phyloP scores from a whole-genome alignment of 1,140 invertebrate species.

The Drosophila teissieri region DNA sequence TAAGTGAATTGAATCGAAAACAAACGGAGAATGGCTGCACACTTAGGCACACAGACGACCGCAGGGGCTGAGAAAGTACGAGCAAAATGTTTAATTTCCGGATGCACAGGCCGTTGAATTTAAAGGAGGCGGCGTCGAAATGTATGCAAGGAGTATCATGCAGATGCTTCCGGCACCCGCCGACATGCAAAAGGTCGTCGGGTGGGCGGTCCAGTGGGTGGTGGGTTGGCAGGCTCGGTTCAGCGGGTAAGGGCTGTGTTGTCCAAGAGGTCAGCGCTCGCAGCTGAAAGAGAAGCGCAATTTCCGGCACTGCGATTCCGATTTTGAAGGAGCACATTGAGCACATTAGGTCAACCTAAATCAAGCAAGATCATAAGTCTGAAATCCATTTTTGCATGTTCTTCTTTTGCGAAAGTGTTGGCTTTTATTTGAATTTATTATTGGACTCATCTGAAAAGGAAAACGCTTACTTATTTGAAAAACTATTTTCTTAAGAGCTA shows the following conservation, averaged over 20 bases:
- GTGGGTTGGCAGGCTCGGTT: neutral
- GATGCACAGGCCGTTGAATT: constrained; percentile 45
- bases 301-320: constrained; percentile 22
- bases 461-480: no score
- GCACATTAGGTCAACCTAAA: no score
- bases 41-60: constrained; percentile 40
- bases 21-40: constrained; percentile 30
- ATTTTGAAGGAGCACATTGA: no score
- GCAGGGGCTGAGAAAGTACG: constrained; percentile 24
- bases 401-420: no score
- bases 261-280: constrained; percentile 20
- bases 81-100: constrained; percentile 49
- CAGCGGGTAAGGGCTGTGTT: neutral
- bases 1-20: constrained; percentile 40
- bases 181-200: constrained; percentile 46
- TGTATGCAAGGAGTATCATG: constrained; percentile 55
- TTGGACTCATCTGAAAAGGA: no score
- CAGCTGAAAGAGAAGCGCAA: constrained; percentile 56
- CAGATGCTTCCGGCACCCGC: constrained; percentile 53
- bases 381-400: no score
- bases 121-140: constrained; percentile 28
- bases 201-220: neutral
- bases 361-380: neutral
- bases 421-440: no score
- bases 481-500: no score